These are phyloP conservation scores for Xenopus petersii DNA, from an alignment of 2,797 vertebrate genomes.

Conservation along the genomic window DNA sequence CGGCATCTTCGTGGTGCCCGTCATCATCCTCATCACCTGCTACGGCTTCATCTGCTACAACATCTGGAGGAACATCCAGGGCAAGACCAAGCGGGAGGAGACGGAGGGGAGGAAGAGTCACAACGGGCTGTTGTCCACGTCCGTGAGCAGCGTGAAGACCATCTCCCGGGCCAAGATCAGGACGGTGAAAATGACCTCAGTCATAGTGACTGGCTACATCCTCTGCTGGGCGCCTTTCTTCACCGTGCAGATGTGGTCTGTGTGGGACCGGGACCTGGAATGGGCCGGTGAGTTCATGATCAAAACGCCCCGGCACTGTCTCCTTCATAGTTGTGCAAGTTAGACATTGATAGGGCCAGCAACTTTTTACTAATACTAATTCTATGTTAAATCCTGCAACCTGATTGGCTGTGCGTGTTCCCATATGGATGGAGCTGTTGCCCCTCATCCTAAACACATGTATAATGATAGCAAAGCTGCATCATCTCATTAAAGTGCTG, in stretches of 20 bases:
- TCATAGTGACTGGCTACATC: slow-evolving; percentile 90
- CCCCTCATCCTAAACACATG: neutral
- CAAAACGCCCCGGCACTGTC: too few relatives aligned
- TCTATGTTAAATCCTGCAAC: too few relatives aligned
- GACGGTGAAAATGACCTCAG: slow-evolving; percentile 95
- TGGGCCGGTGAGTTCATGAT: slow-evolving; percentile 74
- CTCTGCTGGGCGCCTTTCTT: slow-evolving; percentile 95
- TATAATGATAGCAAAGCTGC: slow-evolving; percentile 13
- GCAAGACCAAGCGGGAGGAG: slow-evolving; percentile 69
- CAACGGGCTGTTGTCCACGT: slow-evolving; percentile 70
- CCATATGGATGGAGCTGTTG: too few relatives aligned
- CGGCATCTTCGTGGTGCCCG: slow-evolving; percentile 85
- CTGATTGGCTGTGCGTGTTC: too few relatives aligned
- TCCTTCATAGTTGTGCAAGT: too few relatives aligned
- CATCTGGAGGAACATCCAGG: slow-evolving; percentile 85
- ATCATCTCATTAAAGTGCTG: slow-evolving; percentile 16
- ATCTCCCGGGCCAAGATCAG: slow-evolving; percentile 92
- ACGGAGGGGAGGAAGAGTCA: slow-evolving; percentile 47
- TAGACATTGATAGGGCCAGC: too few relatives aligned
- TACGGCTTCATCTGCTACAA: slow-evolving; percentile 91
- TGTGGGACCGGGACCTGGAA: slow-evolving; percentile 81
- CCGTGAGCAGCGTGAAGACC: slow-evolving; percentile 83
- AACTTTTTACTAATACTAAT: too few relatives aligned
- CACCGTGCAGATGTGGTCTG: slow-evolving; percentile 93
- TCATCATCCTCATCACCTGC: slow-evolving; percentile 78